Evolutionary conservation across 2,888 invertebrate species (phyloP).

Genomic region (Pardosa pseudoannulata): DNA sequence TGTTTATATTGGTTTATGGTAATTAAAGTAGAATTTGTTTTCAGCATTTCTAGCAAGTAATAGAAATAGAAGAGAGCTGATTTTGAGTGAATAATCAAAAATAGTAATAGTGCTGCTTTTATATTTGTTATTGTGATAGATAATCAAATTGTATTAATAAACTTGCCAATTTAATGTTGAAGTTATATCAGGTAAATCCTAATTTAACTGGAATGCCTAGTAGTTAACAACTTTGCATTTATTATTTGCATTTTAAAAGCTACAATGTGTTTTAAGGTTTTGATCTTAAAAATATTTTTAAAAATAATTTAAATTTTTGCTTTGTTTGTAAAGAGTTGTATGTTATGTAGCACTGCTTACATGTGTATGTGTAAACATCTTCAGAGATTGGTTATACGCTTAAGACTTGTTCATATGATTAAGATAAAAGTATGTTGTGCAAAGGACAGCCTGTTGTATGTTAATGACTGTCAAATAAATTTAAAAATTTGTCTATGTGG

Average conservation of each 20-base stretch:
- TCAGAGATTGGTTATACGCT: slow-evolving; percentile 34
- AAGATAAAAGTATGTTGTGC: slow-evolving; percentile 32
- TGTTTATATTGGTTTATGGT: not conserved
- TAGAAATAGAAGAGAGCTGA: too few species aligned
- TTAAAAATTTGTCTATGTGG: slow-evolving; percentile 47
- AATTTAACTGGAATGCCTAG: too few species aligned
- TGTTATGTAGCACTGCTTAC: not conserved
- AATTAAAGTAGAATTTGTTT: too few species aligned
- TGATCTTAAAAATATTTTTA: not conserved
- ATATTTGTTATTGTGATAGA: too few species aligned
- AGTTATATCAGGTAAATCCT: too few species aligned
- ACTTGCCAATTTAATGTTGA: too few species aligned
- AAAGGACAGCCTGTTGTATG: slow-evolving; percentile 66
- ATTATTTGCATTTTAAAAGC: slow-evolving; percentile 43
- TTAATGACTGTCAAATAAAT: slow-evolving; percentile 70
- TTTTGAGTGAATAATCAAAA: too few species aligned
- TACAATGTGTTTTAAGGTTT: slow-evolving; percentile 13
- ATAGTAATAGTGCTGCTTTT: too few species aligned
- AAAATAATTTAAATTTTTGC: not conserved
- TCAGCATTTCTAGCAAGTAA: too few species aligned
- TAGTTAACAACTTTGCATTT: not conserved
- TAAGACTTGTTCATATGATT: slow-evolving; percentile 27
- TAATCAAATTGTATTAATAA: too few species aligned
- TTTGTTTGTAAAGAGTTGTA: slow-evolving; percentile 9
- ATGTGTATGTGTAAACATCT: slow-evolving; percentile 55